A percentile compares a stretch with the other conserved stretches of the same genome.
These are phyloP conservation scores for Meriones unguiculatus DNA, from an alignment of 2,113 vertebrate species.

Conservation along the genomic window DNA sequence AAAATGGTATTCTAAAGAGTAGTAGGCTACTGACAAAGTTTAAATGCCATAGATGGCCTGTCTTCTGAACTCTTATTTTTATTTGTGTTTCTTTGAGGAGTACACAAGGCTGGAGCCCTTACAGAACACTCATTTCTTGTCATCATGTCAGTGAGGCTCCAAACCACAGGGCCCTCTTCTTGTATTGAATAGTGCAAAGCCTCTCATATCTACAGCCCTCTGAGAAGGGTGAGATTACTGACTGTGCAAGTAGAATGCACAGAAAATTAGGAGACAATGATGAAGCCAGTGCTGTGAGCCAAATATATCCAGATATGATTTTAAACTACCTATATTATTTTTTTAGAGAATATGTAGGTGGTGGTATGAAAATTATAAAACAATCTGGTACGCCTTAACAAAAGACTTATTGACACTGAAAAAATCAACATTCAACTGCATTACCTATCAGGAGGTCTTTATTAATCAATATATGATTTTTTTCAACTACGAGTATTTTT, in stretches of 20 bases:
- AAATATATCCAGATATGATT: constrained; percentile 72
- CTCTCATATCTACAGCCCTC: constrained; percentile 60
- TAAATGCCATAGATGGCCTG: constrained; percentile 74
- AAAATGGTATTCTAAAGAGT: constrained; percentile 74
- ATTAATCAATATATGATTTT: neutral
- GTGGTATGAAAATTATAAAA: constrained; percentile 65
- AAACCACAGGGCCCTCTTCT: constrained; percentile 37
- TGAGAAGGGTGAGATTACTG: constrained; percentile 70
- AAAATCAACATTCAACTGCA: constrained; percentile 36
- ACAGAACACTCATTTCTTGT: constrained; percentile 57
- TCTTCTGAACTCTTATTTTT: constrained; percentile 48
- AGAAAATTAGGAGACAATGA: constrained; percentile 60
- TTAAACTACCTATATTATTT: constrained; percentile 53
- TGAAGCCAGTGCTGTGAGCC: neutral
- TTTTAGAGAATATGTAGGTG: constrained; percentile 26
- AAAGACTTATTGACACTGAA: constrained; percentile 10
- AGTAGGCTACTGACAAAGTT: constrained; percentile 77
- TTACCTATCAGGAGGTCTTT: neutral
- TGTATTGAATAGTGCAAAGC: neutral
- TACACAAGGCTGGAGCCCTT: constrained; percentile 51
- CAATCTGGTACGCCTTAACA: neutral
- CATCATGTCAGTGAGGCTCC: constrained; percentile 70
- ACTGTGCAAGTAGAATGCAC: constrained; percentile 70
- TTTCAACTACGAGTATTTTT: neutral
- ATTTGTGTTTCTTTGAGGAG: constrained; percentile 72